These are phyloP conservation scores for Acropternis orthonyx DNA, from an alignment of 2,797 vertebrate genomes.

Conservation along the genomic window DNA sequence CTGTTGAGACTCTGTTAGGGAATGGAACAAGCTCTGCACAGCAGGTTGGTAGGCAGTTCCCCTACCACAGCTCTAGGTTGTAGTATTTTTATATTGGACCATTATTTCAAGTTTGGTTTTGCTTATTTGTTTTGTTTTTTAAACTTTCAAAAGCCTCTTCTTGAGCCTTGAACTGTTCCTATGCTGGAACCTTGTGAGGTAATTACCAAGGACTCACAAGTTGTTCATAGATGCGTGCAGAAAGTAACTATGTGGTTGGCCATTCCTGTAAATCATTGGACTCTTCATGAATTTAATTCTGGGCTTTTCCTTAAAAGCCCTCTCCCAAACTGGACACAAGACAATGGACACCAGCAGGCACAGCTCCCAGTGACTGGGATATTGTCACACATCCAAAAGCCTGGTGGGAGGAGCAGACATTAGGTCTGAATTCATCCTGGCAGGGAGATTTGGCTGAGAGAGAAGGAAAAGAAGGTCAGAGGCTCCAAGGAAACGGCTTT, in stretches of 20 bases:
- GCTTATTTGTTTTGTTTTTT: not conserved
- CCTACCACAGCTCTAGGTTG: not conserved
- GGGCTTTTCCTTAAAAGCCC: conserved; percentile 40
- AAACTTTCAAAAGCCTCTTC: not conserved
- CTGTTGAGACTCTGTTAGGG: not conserved
- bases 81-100: not conserved
- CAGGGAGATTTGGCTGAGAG: conserved; percentile 23
- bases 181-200: not conserved
- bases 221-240: not conserved
- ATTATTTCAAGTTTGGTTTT: not conserved
- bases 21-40: not conserved
- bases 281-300: conserved; percentile 21
- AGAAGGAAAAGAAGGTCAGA: conserved; percentile 54
- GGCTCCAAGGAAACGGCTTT: conserved; percentile 61
- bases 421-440: conserved; percentile 58
- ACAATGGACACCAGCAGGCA: conserved; percentile 62
- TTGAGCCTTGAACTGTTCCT: not conserved
- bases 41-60: not conserved
- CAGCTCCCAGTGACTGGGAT: conserved; percentile 40
- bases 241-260: not conserved
- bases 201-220: not conserved
- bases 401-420: conserved; percentile 58
- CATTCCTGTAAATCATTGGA: conserved; percentile 33
- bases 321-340: conserved; percentile 45
- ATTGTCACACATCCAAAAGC: conserved; percentile 61